Base-by-base conservation (phyloP, 1,140 invertebrate genomes). In the Solen grandis region DNA sequence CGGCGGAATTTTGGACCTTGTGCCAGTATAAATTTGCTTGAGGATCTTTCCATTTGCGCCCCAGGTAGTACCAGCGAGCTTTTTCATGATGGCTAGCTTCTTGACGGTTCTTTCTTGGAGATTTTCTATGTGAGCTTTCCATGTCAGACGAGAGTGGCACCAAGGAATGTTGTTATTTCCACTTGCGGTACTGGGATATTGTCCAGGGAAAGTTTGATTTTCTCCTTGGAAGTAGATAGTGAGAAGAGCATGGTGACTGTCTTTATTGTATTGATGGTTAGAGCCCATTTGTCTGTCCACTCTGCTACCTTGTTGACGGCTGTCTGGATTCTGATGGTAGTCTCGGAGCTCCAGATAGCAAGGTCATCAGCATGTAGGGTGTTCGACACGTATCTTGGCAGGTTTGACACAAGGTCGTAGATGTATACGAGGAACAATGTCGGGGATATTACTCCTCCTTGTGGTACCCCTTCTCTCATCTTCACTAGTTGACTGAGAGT, bases 1-100 rank as follows among this genome's bases (percentile, higher is more conserved):
- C 50, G 29, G 50, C 50, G 29, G 50, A 33, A 35, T 77, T 77
- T 41, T 77, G 62, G 29, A 77, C 62, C 38, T 59, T 77, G 29
- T 65, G 57, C 75, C 60, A 4, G 27, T 55, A 52, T 77, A 77
- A 1, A 77, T 46, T 54, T 46, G 35, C 19, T n/a, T 16, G 14
- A 77, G 63, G 29, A 77, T 50, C n/a, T 46, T 66, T 54, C 4
- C 16, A n/a, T 77, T 65, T 31, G 69, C 38, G 19, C 27, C 63
- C 75, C 75, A 77, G 33, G 38, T 66, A n/a, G 63, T 77, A 14
- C 75, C 46, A 22, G 75, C 75, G 25, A 77, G 50, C 50, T 77
- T 77, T 46, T 57, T 77, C 29, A 77, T 31, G 33, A 63, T 14
- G 38, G 62, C 55, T 33, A 36, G 65, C 46, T 63, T 46, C 19